Base-by-base conservation (phyloP, 1,140 invertebrate genomes). In the Penaeus chinensis region DNA sequence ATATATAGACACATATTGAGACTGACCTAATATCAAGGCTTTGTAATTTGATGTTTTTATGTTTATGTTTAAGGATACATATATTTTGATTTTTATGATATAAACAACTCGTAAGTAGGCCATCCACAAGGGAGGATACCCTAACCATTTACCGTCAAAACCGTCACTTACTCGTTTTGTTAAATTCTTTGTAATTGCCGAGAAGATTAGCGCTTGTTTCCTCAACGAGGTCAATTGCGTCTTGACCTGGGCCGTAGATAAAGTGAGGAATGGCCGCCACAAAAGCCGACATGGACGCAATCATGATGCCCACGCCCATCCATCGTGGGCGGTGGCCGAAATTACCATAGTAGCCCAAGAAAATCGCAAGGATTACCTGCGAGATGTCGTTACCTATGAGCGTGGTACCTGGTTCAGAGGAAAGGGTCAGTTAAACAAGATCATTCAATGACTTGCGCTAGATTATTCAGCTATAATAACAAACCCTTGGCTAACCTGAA, bases 181-280 rank as follows among this genome's bases (percentile, higher is more conserved):
- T 74, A 16, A 74, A 19, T 19, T 20, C 42, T 11, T 74, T 74
- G 16, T 32, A 10, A 27, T 4, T 13, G 42, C 5, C 71, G 11
- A 37, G 13, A 22, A 37, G 27, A 74, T 27, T 19, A 32, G 27
- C 16, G 16, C 42, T 74, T 0, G 71, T 32, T 32, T 32, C 27
- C 71, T 74, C 27, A 0, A 37, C 71, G 42, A 74, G 27, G 20
- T 27, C 20, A 37, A 74, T 74, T 19, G 81, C 81, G 63, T 63
- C 37, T 47, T 65, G 60, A 8, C 81, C 81, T 8, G 81, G 63
- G 11, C 95, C 95, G 89, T 95, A 96, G 61, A 96, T 93, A 63
- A 95, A 93, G 89, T 96, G 95, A 0, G 95, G 95, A 71, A 95
- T 89, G 0, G 94, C 94, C 32, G 95, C 91, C 4, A 95, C 93